Conservation (phyloP, 1,140 invertebrate species). For the Lordiphosa mommai region DNA sequence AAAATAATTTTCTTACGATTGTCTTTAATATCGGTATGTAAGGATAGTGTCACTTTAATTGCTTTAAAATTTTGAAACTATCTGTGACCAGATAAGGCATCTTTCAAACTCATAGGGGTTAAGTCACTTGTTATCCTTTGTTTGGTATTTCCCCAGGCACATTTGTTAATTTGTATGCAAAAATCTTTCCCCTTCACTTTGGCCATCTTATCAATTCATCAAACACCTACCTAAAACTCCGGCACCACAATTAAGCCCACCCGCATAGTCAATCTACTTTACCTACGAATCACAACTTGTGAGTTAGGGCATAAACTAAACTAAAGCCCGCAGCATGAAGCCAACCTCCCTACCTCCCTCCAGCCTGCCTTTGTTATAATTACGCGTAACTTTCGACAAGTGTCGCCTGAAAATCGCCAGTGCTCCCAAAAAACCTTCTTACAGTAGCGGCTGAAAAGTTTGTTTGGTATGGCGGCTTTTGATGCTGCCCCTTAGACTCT, state of each 20-base stretch:
- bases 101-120: background rate
- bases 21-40: no score
- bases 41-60: no score
- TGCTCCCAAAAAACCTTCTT: slow-evolving; percentile 18
- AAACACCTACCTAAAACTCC: slow-evolving; percentile 22
- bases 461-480: slow-evolving; percentile 30
- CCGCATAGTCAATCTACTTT: slow-evolving; percentile 21
- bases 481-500: slow-evolving; percentile 18
- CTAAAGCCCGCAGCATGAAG: slow-evolving; percentile 22
- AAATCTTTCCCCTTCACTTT: slow-evolving; percentile 3
- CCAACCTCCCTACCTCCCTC: slow-evolving; percentile 12
- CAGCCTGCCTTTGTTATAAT: slow-evolving; percentile 54
- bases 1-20: no score
- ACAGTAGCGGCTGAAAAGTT: slow-evolving; percentile 43
- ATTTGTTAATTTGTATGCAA: slow-evolving; percentile 46
- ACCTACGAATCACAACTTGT: background rate
- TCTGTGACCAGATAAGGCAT: background rate
- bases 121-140: background rate
- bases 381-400: slow-evolving; percentile 75
- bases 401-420: slow-evolving; percentile 68
- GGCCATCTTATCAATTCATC: slow-evolving; percentile 4
- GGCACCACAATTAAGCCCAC: background rate
- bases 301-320: slow-evolving; percentile 26
- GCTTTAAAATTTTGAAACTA: slow-evolving; percentile 7
- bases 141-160: background rate